These are phyloP conservation scores for Bombus affinis DNA, from an alignment of 1,140 invertebrate genomes.

Conservation along the genomic window DNA sequence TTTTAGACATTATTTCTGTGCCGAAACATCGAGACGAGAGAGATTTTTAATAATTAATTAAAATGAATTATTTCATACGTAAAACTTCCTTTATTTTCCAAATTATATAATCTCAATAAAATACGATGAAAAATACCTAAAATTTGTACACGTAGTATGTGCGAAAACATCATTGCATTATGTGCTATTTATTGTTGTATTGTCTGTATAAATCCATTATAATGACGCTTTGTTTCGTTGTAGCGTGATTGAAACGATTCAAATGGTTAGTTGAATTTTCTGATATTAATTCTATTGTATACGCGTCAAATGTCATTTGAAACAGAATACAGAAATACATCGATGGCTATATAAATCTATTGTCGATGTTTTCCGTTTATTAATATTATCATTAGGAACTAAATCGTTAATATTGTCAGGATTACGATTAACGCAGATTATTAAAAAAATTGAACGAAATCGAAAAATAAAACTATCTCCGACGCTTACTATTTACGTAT, in stretches of 20 bases:
- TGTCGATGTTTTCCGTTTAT: not conserved
- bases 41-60: not conserved
- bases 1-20: not conserved
- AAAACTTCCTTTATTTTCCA: not conserved
- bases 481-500: not conserved
- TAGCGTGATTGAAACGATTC: not conserved
- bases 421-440: not conserved
- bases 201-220: not conserved
- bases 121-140: not conserved
- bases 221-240: not conserved
- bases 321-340: not conserved
- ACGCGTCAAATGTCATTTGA: not conserved
- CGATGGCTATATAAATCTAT: not conserved
- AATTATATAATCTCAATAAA: not conserved
- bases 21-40: not conserved
- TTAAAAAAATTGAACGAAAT: not conserved
- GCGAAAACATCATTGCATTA: not conserved
- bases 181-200: not conserved
- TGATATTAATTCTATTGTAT: not conserved
- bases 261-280: constrained; percentile 4
- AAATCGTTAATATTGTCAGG: not conserved
- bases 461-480: not conserved
- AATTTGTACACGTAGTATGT: not conserved
- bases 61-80: not conserved
- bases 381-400: not conserved